Base-by-base conservation (phyloP, 2,797 vertebrate genomes). In the Myiotriccus ornatus region DNA sequence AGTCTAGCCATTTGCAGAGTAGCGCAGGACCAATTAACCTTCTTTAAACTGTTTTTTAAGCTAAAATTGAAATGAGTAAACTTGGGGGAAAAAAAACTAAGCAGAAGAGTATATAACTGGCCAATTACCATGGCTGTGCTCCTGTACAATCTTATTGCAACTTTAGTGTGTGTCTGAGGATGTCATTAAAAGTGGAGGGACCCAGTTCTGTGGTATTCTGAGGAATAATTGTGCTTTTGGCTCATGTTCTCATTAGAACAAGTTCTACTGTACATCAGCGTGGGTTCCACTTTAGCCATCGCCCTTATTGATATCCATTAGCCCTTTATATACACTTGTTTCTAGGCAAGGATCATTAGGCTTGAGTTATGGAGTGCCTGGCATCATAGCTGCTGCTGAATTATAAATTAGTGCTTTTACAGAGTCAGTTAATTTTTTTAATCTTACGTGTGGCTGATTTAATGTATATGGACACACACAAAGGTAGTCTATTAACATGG, bases 321-420 rank as follows among this genome's bases (percentile, higher is more conserved):
- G 85, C 30, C 21, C 37, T 78, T 92, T 41, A 70, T 35, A 60
- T 27, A 60, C 37, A 75, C 43, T 83, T 73, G 8, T 80, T 59
- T 75, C 56, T 76, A 39, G 80, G 59, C 41, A 90, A 69, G 52
- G 52, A 62, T 52, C 85, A 88, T 88, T 41, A 67, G 39, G 12
- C 43, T 8, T 76, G 67, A 95, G 60, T 84, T 91, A 88, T 14
- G 34, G 49, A 70, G 37, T 82, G 34, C 55, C 53, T 92, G 32
- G 46, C 65, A 68, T 88, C 37, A 10, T 37, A 82, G 70, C 41
- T 70, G 32, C 69, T 95, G 44, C 74, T 91, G 67, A 86, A 84
- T 95, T 95, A 90, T 81, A 73, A 87, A 90, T 93, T 23, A 77
- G 47, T 79, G 57, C 34, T 46, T 83, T 90, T 86, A 71, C 14